These are phyloP conservation scores for Agonopterix subpropinquella DNA, from an alignment of 2,888 invertebrate species.

Conservation along the genomic window DNA sequence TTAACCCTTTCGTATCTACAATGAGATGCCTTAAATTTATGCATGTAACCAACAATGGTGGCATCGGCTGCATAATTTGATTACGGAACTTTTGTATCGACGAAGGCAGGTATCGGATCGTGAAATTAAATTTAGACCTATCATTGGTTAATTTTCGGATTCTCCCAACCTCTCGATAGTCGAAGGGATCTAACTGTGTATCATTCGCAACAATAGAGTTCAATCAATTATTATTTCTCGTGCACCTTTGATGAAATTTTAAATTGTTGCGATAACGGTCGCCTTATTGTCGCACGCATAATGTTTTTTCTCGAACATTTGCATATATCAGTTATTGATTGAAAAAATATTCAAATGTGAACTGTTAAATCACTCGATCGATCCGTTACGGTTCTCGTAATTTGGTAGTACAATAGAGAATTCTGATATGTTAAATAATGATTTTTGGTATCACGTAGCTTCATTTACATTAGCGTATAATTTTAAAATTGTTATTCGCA, in stretches of 20 bases:
- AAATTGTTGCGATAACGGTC: conserved; percentile 71
- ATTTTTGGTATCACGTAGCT: conserved; percentile 9
- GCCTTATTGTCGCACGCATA: conserved; percentile 58
- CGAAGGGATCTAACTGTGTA: conserved; percentile 43
- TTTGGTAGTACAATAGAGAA: conserved; percentile 33
- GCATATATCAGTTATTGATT: conserved; percentile 75
- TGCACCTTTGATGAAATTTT: conserved; percentile 70
- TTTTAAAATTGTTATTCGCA: not conserved
- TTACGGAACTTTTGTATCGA: conserved; percentile 64
- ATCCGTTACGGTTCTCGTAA: conserved; percentile 67
- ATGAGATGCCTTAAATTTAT: conserved; percentile 67
- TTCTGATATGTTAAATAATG: conserved; percentile 22
- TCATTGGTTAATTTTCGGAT: conserved; percentile 74
- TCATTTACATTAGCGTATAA: conserved; percentile 31
- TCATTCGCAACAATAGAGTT: conserved; percentile 62
- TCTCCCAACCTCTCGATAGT: conserved; percentile 55
- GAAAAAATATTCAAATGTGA: conserved; percentile 71
- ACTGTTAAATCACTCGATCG: conserved; percentile 58
- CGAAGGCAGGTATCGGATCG: conserved; percentile 68
- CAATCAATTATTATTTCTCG: conserved; percentile 72
- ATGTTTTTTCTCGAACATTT: conserved; percentile 55
- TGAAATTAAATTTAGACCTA: conserved; percentile 73
- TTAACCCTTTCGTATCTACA: conserved; percentile 63
- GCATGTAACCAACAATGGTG: conserved; percentile 64
- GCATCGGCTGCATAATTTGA: conserved; percentile 74